These are phyloP conservation scores for Burhinus bistriatus DNA, from an alignment of 2,113 vertebrate species.

Conservation along the genomic window DNA sequence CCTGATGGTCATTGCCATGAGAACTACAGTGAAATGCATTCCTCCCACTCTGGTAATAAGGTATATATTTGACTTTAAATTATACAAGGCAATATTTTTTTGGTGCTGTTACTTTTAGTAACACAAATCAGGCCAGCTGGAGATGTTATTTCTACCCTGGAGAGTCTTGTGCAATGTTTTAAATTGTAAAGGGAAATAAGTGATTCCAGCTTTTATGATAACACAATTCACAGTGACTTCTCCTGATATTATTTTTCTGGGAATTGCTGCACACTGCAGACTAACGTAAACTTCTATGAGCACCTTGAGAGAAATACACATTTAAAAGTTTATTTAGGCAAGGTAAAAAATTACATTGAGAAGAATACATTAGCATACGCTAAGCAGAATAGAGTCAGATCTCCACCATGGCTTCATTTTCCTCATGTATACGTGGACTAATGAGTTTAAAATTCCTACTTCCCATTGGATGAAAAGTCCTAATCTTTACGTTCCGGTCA, in stretches of 20 bases:
- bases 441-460: not conserved
- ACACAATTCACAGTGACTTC: conserved; percentile 47
- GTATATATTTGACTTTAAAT: not conserved
- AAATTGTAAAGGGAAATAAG: conserved; percentile 36
- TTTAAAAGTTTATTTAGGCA: conserved; percentile 55
- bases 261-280: conserved; percentile 18
- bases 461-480: not conserved
- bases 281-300: conserved; percentile 26
- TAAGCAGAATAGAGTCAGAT: not conserved
- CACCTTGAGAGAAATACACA: conserved; percentile 37
- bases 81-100: not conserved
- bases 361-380: not conserved
- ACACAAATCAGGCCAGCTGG: conserved; percentile 5
- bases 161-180: conserved; percentile 10
- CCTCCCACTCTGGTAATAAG: not conserved
- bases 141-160: conserved; percentile 18
- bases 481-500: not conserved
- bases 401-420: not conserved
- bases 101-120: not conserved
- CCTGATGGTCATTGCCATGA: not conserved
- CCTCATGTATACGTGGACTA: not conserved
- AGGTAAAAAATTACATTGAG: not conserved
- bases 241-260: conserved; percentile 36
- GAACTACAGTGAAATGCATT: not conserved
- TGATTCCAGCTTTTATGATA: conserved; percentile 35